Conservation (phyloP, 2,888 invertebrate species). For the Thalpophila matura region DNA sequence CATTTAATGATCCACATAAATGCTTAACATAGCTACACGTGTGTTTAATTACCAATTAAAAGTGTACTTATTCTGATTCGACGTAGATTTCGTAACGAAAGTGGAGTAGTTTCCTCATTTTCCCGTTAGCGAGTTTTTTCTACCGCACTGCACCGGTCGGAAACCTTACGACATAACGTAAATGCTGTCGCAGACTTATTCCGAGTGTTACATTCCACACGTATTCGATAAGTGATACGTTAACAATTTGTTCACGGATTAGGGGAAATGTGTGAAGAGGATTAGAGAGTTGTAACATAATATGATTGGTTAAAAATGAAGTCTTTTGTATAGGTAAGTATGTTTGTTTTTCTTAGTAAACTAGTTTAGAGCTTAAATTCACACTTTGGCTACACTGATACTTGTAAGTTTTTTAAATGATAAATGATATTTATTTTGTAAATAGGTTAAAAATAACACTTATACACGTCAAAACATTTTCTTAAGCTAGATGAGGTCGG, state of each 20-base stretch:
- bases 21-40: conserved; percentile 24
- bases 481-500: too few species aligned
- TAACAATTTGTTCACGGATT: conserved; percentile 52
- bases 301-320: conserved; percentile 17
- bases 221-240: conserved; percentile 39
- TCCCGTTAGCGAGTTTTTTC: conserved; percentile 64
- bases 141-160: conserved; percentile 50
- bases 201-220: conserved; percentile 57
- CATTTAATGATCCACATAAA: conserved; percentile 21
- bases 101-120: conserved; percentile 69
- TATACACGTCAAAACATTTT: too few species aligned
- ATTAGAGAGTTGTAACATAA: conserved; percentile 42
- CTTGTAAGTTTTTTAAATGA: too few species aligned
- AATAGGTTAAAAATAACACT: too few species aligned
- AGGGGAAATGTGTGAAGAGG: conserved; percentile 51
- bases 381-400: background rate
- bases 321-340: background rate
- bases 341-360: conserved; percentile 11
- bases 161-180: conserved; percentile 64
- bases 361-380: background rate
- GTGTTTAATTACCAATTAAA: conserved; percentile 47
- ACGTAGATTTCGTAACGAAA: conserved; percentile 61
- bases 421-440: too few species aligned
- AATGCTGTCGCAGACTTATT: conserved; percentile 56
- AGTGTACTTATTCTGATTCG: conserved; percentile 35